These are phyloP conservation scores for Bombyx huttoni DNA, from an alignment of 2,888 invertebrate genomes.

Conservation along the genomic window DNA sequence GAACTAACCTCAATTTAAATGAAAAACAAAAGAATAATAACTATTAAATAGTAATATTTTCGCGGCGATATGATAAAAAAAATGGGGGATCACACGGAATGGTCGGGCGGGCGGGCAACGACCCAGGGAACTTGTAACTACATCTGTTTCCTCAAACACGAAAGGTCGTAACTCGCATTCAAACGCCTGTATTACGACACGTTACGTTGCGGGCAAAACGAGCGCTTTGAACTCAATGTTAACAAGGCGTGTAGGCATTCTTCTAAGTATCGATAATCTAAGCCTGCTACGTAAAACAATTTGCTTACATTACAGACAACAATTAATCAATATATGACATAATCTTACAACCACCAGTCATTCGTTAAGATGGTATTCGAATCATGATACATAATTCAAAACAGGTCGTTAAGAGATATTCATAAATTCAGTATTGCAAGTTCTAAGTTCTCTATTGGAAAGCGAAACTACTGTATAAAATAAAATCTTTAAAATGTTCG, in stretches of 20 bases:
- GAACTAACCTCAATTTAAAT: too few species aligned
- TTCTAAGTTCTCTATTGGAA: slow-evolving; percentile 31
- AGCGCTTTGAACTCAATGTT: slow-evolving; percentile 53
- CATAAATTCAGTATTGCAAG: too few species aligned
- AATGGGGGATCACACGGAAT: not conserved
- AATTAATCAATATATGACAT: not conserved
- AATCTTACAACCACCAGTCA: too few species aligned
- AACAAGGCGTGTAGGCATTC: slow-evolving; percentile 30
- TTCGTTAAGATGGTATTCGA: too few species aligned
- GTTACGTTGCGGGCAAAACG: slow-evolving; percentile 17
- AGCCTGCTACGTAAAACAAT: not conserved
- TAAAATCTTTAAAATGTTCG: not conserved
- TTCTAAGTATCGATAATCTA: slow-evolving; percentile 38
- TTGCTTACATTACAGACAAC: not conserved
- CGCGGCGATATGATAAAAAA: not conserved
- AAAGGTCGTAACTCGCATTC: slow-evolving; percentile 37
- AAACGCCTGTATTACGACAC: slow-evolving; percentile 22
- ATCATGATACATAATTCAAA: too few species aligned
- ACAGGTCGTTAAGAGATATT: too few species aligned
- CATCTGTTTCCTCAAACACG: slow-evolving; percentile 38
- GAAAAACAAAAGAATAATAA: too few species aligned
- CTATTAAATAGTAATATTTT: too few species aligned
- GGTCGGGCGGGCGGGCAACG: slow-evolving; percentile 46
- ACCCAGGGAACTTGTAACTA: slow-evolving; percentile 71
- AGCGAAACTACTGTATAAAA: slow-evolving; percentile 5